Evolutionary conservation across 2,888 invertebrate species (phyloP).

Genomic region (Scaeva pyrastri): DNA sequence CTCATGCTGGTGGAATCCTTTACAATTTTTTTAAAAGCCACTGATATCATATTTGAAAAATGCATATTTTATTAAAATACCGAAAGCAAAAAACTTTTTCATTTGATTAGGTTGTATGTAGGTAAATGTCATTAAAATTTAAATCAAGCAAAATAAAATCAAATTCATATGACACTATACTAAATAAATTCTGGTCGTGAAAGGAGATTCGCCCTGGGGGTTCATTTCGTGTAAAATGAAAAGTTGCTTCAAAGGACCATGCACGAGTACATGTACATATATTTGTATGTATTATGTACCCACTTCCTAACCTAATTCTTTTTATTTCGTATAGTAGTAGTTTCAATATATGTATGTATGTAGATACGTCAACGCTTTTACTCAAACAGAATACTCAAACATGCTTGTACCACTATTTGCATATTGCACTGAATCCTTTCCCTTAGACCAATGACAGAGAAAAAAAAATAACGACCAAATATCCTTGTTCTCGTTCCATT

Average conservation of each 20-base stretch:
- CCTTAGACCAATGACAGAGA: conserved; percentile 8
- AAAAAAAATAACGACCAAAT: conserved; percentile 20
- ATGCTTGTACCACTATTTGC: conserved; percentile 56
- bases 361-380: background rate
- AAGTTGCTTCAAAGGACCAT: conserved; percentile 10
- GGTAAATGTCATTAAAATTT: background rate
- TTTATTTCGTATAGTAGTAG: conserved; percentile 38
- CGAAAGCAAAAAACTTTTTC: background rate
- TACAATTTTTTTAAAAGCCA: no score
- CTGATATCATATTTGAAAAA: no score
- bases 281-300: no score
- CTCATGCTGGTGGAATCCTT: no score
- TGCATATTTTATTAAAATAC: background rate
- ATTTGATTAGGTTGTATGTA: background rate
- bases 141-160: background rate
- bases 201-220: background rate
- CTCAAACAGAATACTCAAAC: conserved; percentile 57
- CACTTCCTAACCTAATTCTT: conserved; percentile 44
- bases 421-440: conserved; percentile 34
- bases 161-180: background rate
- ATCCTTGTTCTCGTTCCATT: conserved; percentile 53
- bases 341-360: conserved; percentile 26
- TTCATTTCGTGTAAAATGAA: conserved; percentile 12
- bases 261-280: background rate
- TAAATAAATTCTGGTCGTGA: conserved; percentile 4